phyloP scores from a whole-genome alignment of 2,113 vertebrate species.

The Ceuthmochares aereus region DNA sequence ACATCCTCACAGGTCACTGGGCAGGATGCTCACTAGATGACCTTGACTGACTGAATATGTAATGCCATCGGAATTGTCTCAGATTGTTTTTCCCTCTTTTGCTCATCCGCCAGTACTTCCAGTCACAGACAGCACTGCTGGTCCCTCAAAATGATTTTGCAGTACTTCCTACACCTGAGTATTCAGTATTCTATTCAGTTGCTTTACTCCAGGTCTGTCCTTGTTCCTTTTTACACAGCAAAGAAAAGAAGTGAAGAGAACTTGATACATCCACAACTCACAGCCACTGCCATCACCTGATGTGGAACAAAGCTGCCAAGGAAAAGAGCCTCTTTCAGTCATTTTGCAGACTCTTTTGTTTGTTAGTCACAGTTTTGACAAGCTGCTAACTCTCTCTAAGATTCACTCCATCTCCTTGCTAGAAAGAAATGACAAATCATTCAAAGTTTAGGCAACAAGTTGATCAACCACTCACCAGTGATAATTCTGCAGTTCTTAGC shows the following conservation, averaged over 20 bases:
- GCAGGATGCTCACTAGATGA: not conserved
- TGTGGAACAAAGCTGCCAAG: not conserved
- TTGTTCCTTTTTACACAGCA: not conserved
- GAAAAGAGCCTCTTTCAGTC: not conserved
- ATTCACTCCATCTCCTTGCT: not conserved
- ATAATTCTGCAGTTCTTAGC: not conserved
- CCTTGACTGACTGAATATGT: not conserved
- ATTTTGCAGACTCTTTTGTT: not conserved
- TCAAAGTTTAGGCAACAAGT: conserved; percentile 4
- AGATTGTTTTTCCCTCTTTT: accelerated
- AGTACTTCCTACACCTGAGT: not conserved
- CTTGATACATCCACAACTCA: not conserved
- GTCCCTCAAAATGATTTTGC: not conserved
- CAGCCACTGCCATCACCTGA: not conserved
- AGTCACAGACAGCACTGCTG: not conserved
- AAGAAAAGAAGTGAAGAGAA: not conserved
- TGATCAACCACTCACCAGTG: conserved; percentile 1
- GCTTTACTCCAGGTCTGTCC: not conserved
- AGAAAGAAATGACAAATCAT: not conserved
- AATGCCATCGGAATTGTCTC: not conserved
- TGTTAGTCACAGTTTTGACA: conserved; percentile 3
- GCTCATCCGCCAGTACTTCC: not conserved
- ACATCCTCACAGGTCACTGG: not conserved
- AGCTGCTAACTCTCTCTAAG: not conserved
- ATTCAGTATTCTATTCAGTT: accelerated